Conservation (phyloP, 2,113 vertebrate species). For the Danio rerio region GRCz12tu NC_133182.1:65846001-65846500, state of each 20-base stretch:
- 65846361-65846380: not conserved
- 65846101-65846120: too few relatives aligned
- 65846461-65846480: not conserved
- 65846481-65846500: not conserved
- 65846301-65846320: slow-evolving; percentile 1
- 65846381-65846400: slow-evolving; percentile 13
- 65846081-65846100: too few relatives aligned
- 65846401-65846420: not conserved
- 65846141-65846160: too few relatives aligned
- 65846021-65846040: too few relatives aligned
- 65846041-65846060: too few relatives aligned
- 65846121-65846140: too few relatives aligned
- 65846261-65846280: slow-evolving; percentile 1
- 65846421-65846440: slow-evolving; percentile 29
- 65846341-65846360: slow-evolving; percentile 9
- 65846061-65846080: too few relatives aligned
- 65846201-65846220: slow-evolving; percentile 46
- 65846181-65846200: not conserved
- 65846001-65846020: too few relatives aligned
- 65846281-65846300: not conserved
- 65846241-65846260: slow-evolving; percentile 38
- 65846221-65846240: slow-evolving; percentile 41
- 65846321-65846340: not conserved
- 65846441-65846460: slow-evolving; percentile 52
- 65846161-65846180: too few relatives aligned